Evolutionary conservation across 2,113 vertebrate species (phyloP), one percentile per base, ranked within the genome.

Genomic region (Daphoenositta chrysoptera): DNA sequence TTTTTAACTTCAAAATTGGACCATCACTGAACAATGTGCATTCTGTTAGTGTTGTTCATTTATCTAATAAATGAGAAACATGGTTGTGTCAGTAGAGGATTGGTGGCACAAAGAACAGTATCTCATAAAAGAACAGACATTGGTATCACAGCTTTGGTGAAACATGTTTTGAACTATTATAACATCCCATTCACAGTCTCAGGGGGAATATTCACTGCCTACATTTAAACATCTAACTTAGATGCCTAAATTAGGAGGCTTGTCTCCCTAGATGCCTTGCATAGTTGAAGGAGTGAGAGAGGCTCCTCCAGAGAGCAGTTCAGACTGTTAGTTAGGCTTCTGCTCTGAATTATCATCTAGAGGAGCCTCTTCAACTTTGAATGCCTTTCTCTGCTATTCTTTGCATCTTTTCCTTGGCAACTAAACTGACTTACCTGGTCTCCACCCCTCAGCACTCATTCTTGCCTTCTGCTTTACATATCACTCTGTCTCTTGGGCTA

Each of bases 251-350:
- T 89, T 92, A 71, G 93, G 83, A 92, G 89, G 50, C 83, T 94
- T 86, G 58, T 90, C 80, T 95, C 86, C 83, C 72, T 73, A 90
- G 76, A 94, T 96, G 92, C 83, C 33, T 89, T 89, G 45, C 88
- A 93, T 89, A 94, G 76, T 66, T 93, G 71, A 86, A 91, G 73
- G 60, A 94, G 60, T 64, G 81, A 95, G 96, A 82, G 87, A 94
- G 92, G 68, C 71, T 96, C 65, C 90, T 95, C 95, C 83, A 92
- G 94, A 94, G 88, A 93, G 89, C 68, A 92, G 40, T 94, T 96
- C 92, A 90, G 80, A 83, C 71, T 86, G 40, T 93, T 93, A 68
- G 51, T 84, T 94, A 94, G 93, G 44, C 71, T 86, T 96, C 89
- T 92, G 89, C 89, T 94, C 76, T 94, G 80, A 97, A 93, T 96